These are phyloP conservation scores for Lepidocyrtoides sp. DNA, from an alignment of 2,888 invertebrate genomes.

Conservation along the genomic window DNA sequence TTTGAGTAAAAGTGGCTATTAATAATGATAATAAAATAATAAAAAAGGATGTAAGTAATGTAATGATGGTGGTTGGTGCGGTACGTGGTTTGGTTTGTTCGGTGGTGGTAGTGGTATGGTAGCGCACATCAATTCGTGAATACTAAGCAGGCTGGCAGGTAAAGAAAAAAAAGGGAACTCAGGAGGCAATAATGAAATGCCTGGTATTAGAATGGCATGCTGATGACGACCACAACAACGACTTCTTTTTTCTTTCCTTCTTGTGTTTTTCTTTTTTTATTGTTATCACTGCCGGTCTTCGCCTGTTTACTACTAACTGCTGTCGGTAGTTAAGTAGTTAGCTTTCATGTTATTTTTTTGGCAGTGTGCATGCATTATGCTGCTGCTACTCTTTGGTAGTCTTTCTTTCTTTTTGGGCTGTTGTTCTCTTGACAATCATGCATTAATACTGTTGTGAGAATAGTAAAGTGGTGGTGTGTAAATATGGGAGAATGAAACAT, in stretches of 20 bases:
- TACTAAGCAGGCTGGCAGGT: slow-evolving; percentile 70
- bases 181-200: slow-evolving; percentile 58
- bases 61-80: not conserved
- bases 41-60: not conserved
- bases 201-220: slow-evolving; percentile 44
- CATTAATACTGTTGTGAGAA: slow-evolving; percentile 23
- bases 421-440: slow-evolving; percentile 7
- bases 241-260: not conserved
- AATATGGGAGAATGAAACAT: slow-evolving; percentile 54
- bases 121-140: slow-evolving; percentile 62
- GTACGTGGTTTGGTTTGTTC: not conserved
- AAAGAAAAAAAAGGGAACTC: not conserved
- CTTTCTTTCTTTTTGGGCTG: not conserved
- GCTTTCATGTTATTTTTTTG: slow-evolving; percentile 47
- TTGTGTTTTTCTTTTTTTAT: slow-evolving; percentile 58
- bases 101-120: slow-evolving; percentile 44
- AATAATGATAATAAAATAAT: slow-evolving; percentile 62
- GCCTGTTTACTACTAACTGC: not conserved
- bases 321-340: slow-evolving; percentile 43
- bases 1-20: slow-evolving; percentile 55
- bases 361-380: slow-evolving; percentile 70
- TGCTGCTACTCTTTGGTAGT: not conserved
- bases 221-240: not conserved
- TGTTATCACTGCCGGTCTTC: slow-evolving; percentile 73
- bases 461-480: slow-evolving; percentile 35